Base-by-base conservation (phyloP, 2,888 invertebrate species). In the Chymomyza amoena region DNA sequence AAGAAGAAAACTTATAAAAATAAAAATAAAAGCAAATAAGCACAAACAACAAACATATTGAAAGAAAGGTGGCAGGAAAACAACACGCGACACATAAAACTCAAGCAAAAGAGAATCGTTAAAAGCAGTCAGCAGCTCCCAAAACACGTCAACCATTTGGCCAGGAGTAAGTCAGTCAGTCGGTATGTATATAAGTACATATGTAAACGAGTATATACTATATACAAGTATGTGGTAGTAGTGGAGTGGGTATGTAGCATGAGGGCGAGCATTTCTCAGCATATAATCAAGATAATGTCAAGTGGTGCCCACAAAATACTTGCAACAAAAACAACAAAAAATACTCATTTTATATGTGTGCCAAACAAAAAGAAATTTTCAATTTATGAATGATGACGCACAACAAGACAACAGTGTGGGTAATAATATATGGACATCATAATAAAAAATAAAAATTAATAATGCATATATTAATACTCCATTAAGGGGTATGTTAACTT, bases 231-330 rank as follows among this genome's bases (percentile, higher is more conserved):
- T 50, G 18, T 25, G 51, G 18, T 45, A 10, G 25, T 28, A 25
- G 15, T 51, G 51, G 50, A 25, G 15, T 51, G 51, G 50, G 63
- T 18, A 13, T 51, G 62, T 18, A n/a, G n/a, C n/a, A 51, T 61
- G 61, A 45, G 61, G 16, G 61, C 32, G 45, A 18, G 16, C 39
- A 25, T 62, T 9, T 51, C 25, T 50, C 32, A 56, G 10, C 57
- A 10, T 65, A 67, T 57, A 78, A 78, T 69, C 68, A 73, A n/a
- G 68, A 69, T 64, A 67, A 67, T 67, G 59, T 64, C 67, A 63
- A 68, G 61, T 72, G 61, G 18, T 54, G 52, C 39, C 39, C 39
- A 10, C 39, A 45, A 45, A 45, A 13, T 45, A 45, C 39, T 45
- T 45, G 39, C 39, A 10, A 13, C 39, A 45, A 13, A 13, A 10